Conservation (phyloP, 2,113 vertebrate genomes). For the Dermatemys mawii region DNA sequence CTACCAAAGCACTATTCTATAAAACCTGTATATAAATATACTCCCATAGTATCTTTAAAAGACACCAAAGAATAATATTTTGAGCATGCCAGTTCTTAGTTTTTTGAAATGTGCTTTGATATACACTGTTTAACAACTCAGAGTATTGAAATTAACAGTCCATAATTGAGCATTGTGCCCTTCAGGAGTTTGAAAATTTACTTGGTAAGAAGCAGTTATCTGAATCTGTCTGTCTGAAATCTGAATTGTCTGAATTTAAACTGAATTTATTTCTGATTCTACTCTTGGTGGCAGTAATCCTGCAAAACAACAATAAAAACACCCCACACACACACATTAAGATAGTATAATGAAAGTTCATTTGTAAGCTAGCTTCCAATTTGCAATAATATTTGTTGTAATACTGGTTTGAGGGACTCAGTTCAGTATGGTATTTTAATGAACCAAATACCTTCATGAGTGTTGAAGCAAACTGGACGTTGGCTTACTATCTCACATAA, state of each 20-base stretch:
- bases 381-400: neutral
- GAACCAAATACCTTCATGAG: neutral
- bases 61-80: neutral
- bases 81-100: neutral
- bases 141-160: neutral
- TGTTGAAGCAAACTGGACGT: neutral
- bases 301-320: neutral
- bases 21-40: neutral
- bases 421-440: neutral
- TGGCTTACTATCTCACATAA: neutral
- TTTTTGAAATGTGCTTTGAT: neutral
- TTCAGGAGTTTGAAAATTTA: neutral
- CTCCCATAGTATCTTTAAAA: neutral
- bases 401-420: neutral
- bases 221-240: neutral
- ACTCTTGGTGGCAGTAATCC: conserved; percentile 51
- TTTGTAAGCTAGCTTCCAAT: neutral
- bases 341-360: neutral
- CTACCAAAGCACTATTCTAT: neutral
- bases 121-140: neutral
- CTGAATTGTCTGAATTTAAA: neutral
- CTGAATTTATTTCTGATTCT: neutral
- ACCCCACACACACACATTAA: neutral
- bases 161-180: neutral
- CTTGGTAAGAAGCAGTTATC: neutral